phyloP scores from a whole-genome alignment of 2,888 invertebrate species.

The Bembecia ichneumoniformis region DNA sequence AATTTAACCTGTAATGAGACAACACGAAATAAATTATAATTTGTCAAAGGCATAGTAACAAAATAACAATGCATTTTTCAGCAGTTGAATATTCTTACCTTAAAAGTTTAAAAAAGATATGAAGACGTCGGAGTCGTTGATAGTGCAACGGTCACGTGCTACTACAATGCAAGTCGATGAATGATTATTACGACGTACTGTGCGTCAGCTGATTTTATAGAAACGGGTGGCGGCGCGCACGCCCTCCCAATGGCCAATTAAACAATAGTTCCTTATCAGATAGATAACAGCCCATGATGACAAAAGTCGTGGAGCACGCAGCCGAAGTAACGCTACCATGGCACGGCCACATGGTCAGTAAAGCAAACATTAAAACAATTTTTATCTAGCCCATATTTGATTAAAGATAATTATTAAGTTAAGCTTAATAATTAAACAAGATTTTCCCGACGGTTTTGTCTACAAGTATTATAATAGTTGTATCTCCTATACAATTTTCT shows the following conservation, averaged over 20 bases:
- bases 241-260: constrained; percentile 58
- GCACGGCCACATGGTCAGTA: constrained; percentile 47
- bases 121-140: not conserved
- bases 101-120: not conserved
- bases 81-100: not conserved
- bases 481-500: too few relatives aligned
- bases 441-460: too few relatives aligned
- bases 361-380: constrained; percentile 25
- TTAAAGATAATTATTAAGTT: not conserved
- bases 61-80: not conserved
- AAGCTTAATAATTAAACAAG: not conserved
- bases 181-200: constrained; percentile 13
- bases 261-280: constrained; percentile 23
- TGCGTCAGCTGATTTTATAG: constrained; percentile 36
- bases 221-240: constrained; percentile 43
- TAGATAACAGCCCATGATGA: constrained; percentile 33
- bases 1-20: constrained; percentile 22
- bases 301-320: constrained; percentile 48
- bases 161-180: constrained; percentile 14
- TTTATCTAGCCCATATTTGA: too few relatives aligned
- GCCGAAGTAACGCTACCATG: constrained; percentile 32
- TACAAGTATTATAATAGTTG: too few relatives aligned
- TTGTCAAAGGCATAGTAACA: not conserved
- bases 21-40: constrained; percentile 3
- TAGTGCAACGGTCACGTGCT: constrained; percentile 10